These are phyloP conservation scores for Acipenser transmontanus DNA, from an alignment of 2,797 vertebrate genomes.

Conservation along the genomic window DNA sequence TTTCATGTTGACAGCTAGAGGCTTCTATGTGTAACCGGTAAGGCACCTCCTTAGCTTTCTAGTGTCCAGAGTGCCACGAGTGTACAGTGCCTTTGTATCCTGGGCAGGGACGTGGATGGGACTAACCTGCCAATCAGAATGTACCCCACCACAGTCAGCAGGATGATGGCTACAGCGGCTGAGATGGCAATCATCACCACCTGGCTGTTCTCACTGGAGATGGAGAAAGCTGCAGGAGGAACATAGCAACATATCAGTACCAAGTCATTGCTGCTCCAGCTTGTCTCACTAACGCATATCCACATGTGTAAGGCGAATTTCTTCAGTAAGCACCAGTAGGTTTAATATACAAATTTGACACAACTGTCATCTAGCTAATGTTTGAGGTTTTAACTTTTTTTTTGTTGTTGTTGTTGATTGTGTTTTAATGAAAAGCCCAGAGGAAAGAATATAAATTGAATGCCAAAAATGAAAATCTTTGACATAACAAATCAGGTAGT, in stretches of 20 bases:
- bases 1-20: too few species aligned
- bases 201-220: conserved; percentile 92
- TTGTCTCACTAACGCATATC: too few species aligned
- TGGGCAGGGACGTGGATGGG: not conserved
- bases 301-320: conserved; percentile 2
- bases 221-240: conserved; percentile 82
- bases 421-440: too few species aligned
- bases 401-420: not conserved
- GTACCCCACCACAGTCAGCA: conserved; percentile 87
- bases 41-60: too few species aligned
- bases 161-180: conserved; percentile 83
- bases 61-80: too few species aligned
- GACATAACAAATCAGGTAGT: too few species aligned
- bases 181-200: conserved; percentile 91
- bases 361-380: conserved; percentile 24
- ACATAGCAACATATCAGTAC: conserved; percentile 12
- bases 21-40: too few species aligned
- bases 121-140: conserved; percentile 86
- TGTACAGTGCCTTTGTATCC: too few species aligned
- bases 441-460: too few species aligned
- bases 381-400: not conserved
- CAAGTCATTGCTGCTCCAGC: too few species aligned
- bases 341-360: conserved; percentile 9
- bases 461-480: too few species aligned
- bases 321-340: conserved; percentile 14